These are phyloP conservation scores for Scomberomorus guttatus DNA, from an alignment of 2,797 vertebrate genomes.

Conservation along the genomic window DNA sequence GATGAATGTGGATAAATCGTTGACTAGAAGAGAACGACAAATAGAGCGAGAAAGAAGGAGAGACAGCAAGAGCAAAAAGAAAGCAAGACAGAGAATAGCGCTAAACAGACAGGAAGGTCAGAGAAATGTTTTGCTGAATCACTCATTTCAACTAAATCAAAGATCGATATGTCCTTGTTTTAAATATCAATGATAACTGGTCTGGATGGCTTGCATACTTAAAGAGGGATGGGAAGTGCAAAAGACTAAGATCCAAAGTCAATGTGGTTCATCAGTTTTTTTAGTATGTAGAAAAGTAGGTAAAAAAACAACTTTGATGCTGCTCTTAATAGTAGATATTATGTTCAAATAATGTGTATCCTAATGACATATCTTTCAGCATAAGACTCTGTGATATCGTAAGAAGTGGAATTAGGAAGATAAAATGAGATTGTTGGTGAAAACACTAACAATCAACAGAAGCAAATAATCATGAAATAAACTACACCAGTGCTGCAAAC, in stretches of 20 bases:
- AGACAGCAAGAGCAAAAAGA: slow-evolving; percentile 20
- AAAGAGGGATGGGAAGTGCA: slow-evolving; percentile 42
- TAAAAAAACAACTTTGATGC: background rate
- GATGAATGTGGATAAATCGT: slow-evolving; percentile 16
- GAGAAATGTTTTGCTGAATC: slow-evolving; percentile 74
- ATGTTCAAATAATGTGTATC: slow-evolving; percentile 3
- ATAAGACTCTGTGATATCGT: background rate
- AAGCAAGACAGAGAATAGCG: slow-evolving; percentile 6
- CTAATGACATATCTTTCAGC: background rate
- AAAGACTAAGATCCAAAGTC: slow-evolving; percentile 50
- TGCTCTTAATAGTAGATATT: background rate
- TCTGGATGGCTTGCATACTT: slow-evolving; percentile 50
- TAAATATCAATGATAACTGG: slow-evolving; percentile 75
- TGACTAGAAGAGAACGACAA: slow-evolving; percentile 20
- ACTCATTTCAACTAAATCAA: slow-evolving; percentile 69
- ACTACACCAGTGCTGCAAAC: slow-evolving; percentile 9
- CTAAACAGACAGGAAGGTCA: slow-evolving; percentile 64
- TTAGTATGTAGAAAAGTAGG: background rate
- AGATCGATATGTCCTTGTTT: slow-evolving; percentile 78
- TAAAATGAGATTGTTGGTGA: background rate
- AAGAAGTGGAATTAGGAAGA: background rate
- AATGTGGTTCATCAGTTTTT: slow-evolving; percentile 8
- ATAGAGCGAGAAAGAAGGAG: slow-evolving; percentile 18
- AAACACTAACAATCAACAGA: background rate
- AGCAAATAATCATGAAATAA: slow-evolving; percentile 10